Conservation (phyloP, 2,113 vertebrate genomes). For the Rhinoderma darwinii region DNA sequence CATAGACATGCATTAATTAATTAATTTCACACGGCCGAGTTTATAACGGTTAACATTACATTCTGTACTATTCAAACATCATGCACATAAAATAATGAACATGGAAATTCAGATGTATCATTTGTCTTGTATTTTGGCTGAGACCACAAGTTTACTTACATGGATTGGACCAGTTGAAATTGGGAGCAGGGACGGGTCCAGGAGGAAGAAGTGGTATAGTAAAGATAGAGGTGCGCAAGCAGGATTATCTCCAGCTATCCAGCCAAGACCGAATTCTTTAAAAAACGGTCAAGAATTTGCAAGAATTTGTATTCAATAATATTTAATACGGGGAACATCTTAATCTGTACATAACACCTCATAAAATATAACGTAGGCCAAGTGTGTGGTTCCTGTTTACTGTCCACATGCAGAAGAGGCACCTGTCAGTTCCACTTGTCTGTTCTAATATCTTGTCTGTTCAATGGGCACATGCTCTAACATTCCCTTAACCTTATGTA, state of each 20-base stretch:
- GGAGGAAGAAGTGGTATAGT: not conserved
- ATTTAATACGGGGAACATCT: not conserved
- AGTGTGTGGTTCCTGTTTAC: not conserved
- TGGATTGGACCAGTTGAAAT: not conserved
- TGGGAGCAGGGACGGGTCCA: not conserved
- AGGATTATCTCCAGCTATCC: not conserved
- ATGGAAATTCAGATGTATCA: not conserved
- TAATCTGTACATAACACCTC: not conserved
- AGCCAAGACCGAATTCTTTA: not conserved
- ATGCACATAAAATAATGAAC: not conserved
- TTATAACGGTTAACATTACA: too few species aligned
- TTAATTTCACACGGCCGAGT: too few species aligned
- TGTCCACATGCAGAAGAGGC: not conserved
- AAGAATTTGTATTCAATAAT: not conserved
- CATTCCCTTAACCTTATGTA: not conserved
- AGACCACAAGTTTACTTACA: not conserved
- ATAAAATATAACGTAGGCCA: not conserved
- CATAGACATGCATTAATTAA: too few species aligned
- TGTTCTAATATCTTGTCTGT: not conserved
- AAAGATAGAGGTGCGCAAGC: not conserved
- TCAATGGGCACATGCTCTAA: not conserved
- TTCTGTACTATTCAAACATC: not conserved
- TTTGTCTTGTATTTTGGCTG: not conserved
- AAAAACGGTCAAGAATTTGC: not conserved
- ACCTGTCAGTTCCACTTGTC: not conserved